These are phyloP conservation scores for Psittacula echo DNA, from an alignment of 2,797 vertebrate genomes.

Conservation along the genomic window DNA sequence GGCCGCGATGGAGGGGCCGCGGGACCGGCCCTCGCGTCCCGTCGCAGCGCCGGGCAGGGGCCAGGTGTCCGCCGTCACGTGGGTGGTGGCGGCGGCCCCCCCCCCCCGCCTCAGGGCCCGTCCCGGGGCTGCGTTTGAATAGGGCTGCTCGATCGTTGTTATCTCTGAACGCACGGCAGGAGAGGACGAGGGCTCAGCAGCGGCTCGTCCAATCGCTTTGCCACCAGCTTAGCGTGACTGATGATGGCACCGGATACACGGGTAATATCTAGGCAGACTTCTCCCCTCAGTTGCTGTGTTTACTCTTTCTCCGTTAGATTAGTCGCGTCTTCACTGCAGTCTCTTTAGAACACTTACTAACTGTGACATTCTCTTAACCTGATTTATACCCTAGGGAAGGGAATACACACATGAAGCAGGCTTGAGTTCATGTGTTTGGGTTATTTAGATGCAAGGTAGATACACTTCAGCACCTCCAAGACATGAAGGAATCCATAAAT, in stretches of 20 bases:
- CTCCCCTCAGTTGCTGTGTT: background rate
- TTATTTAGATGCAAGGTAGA: background rate
- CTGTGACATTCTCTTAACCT: background rate
- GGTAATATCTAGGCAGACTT: conserved; percentile 50
- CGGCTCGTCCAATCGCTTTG: background rate
- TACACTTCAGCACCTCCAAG: background rate
- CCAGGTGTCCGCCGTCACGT: accelerated
- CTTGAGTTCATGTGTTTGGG: background rate
- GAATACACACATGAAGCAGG: accelerated
- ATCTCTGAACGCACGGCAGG: accelerated
- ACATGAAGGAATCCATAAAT: background rate
- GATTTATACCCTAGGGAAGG: accelerated
- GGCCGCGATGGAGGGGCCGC: no score
- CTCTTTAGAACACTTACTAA: background rate
- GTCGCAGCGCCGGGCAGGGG: background rate
- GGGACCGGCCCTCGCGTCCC: background rate
- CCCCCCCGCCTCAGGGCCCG: accelerated
- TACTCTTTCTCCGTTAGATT: background rate
- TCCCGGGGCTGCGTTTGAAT: accelerated
- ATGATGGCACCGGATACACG: background rate
- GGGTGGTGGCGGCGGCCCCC: accelerated
- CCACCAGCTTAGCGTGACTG: background rate
- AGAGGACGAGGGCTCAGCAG: background rate
- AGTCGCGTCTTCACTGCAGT: background rate
- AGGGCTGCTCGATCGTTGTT: background rate